These are phyloP conservation scores for Lepidonotus clava DNA, from an alignment of 2,888 invertebrate species.

Conservation along the genomic window DNA sequence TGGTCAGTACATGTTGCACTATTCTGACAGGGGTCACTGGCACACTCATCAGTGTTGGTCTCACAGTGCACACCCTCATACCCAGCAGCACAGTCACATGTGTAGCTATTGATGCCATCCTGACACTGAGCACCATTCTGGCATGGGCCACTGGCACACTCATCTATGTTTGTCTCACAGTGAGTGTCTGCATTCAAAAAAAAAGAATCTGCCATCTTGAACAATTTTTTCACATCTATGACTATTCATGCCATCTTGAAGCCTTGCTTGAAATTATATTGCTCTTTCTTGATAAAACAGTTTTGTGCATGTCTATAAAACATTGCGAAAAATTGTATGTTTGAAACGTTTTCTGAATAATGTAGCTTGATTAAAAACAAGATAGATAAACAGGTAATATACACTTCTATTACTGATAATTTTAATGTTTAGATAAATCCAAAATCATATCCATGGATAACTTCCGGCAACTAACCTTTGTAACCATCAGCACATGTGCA, in stretches of 20 bases:
- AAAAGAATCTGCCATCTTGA: no score
- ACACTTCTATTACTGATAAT: not conserved
- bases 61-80: constrained; percentile 82
- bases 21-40: constrained; percentile 88
- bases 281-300: constrained; percentile 56
- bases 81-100: constrained; percentile 58
- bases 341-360: no score
- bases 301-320: constrained; percentile 56
- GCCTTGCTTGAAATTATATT: no score
- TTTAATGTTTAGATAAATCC: not conserved
- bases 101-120: constrained; percentile 78
- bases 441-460: not conserved
- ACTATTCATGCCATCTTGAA: constrained; percentile 57
- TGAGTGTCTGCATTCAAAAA: constrained; percentile 56
- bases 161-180: constrained; percentile 64
- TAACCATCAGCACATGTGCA: constrained; percentile 61
- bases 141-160: constrained; percentile 91
- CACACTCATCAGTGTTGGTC: constrained; percentile 91
- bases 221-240: constrained; percentile 66
- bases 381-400: not conserved
- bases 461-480: not conserved
- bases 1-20: constrained; percentile 82
- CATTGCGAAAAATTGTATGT: constrained; percentile 85
- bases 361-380: not conserved
- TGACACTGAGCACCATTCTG: constrained; percentile 92